Base-by-base conservation (phyloP, 2,113 vertebrate genomes). In the Dunckerocampus dactyliophorus region DNA sequence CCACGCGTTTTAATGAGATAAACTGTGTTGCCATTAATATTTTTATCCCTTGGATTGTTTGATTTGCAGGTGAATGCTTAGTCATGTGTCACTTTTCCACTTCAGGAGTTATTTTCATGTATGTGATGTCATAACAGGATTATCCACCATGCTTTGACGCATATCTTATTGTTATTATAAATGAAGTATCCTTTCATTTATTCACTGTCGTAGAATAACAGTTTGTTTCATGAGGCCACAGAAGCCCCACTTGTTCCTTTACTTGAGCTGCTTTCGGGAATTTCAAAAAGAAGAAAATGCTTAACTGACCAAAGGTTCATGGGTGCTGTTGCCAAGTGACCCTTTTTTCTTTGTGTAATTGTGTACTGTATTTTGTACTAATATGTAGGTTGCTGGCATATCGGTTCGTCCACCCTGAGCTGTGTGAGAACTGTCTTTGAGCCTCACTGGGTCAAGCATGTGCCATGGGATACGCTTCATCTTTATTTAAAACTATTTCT, bases 401-500 rank as follows among this genome's bases (percentile, higher is more conserved):
- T 80, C 60, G 31, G 75, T 76, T 82, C 59, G 37, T 78, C 64
- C 74, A 82, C 74, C 82, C 69, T 46, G 85, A 87, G 86, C 82
- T 88, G 81, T 82, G 75, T 82, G 63, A 85, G 85, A 87, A 81
- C 78, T 82, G 71, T 75, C 62, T 80, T 75, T 81, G 85, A 89
- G 88, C 88, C 86, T 72, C 46, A 50, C 75, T 71, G 73, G 81
- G 83, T 81, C 80, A 77, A 73, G 77, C 77, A 59, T 82, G 81
- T 87, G 85, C 69, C 74, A 62, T 85, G 85, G 80, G 76, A 82
- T 85, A 76, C 64, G 74, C 70, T 86, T 80, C 82, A 85, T 85
- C 88, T 87, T 89, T 89, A 90, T 92, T 92, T 89, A 88, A 89
- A 89, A 66, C 62, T 80, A 75, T 85, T 87, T 85, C 77, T 84